Conservation (phyloP, 2,888 invertebrate genomes). For the Cabera pusaria region DNA sequence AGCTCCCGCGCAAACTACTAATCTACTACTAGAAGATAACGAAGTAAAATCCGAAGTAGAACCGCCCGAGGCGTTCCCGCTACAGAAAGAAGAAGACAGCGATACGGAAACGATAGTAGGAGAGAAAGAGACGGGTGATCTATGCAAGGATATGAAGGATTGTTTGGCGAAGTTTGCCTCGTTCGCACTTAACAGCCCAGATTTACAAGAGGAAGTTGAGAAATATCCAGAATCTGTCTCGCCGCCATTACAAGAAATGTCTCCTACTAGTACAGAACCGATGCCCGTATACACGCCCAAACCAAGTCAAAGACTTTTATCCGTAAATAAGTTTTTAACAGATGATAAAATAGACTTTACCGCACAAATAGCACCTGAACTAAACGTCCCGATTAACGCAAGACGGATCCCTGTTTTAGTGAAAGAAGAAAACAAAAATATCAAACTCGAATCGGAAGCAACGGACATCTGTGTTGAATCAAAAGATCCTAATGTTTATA, state of each 20-base stretch:
- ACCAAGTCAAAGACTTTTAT: slow-evolving; percentile 55
- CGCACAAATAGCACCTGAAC: slow-evolving; percentile 45
- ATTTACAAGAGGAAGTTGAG: slow-evolving; percentile 38
- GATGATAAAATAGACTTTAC: slow-evolving; percentile 48
- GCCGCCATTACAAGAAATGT: slow-evolving; percentile 73
- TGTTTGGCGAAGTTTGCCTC: slow-evolving; percentile 69
- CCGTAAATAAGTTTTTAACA: slow-evolving; percentile 59
- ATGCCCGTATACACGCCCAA: slow-evolving; percentile 61
- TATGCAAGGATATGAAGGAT: slow-evolving; percentile 68
- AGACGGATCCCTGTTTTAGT: slow-evolving; percentile 45
- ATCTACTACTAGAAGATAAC: slow-evolving; percentile 37
- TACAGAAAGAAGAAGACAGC: slow-evolving; percentile 61
- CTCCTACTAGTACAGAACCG: slow-evolving; percentile 62
- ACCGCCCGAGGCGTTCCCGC: slow-evolving; percentile 65
- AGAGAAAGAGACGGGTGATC: slow-evolving; percentile 50
- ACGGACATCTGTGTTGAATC: slow-evolving; percentile 27
- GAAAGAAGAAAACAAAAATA: slow-evolving; percentile 42
- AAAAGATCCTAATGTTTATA: slow-evolving; percentile 60
- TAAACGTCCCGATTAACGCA: slow-evolving; percentile 59
- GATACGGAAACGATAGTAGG: slow-evolving; percentile 65
- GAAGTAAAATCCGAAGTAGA: slow-evolving; percentile 55
- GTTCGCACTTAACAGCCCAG: slow-evolving; percentile 54
- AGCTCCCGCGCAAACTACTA: slow-evolving; percentile 44
- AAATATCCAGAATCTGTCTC: slow-evolving; percentile 69
- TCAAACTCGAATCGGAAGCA: slow-evolving; percentile 29